phyloP scores from a whole-genome alignment of 2,888 invertebrate species.

The Yponomeuta plumbellus region DNA sequence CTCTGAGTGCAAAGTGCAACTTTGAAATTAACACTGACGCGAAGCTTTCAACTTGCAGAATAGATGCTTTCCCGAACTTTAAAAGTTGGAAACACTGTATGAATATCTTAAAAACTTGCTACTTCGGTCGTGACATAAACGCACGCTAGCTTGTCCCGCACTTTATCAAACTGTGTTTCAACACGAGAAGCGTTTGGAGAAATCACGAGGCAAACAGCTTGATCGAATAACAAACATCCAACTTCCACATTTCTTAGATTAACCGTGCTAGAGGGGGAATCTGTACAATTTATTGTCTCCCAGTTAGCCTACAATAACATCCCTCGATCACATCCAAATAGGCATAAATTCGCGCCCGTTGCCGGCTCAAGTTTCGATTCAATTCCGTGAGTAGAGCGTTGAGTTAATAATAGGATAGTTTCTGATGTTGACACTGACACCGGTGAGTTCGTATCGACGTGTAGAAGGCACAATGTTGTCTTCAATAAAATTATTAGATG shows the following conservation, averaged over 20 bases:
- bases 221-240: neutral
- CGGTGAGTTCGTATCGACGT: no score
- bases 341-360: neutral
- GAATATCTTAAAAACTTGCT: neutral
- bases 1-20: no score
- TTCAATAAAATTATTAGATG: no score
- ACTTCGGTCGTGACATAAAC: neutral
- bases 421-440: neutral
- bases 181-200: neutral
- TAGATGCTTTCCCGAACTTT: neutral
- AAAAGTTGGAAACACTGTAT: neutral
- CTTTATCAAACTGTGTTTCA: no score
- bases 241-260: neutral
- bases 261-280: neutral
- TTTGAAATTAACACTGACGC: neutral
- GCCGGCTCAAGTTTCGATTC: neutral
- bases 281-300: neutral
- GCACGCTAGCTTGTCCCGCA: neutral
- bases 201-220: neutral
- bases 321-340: neutral
- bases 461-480: neutral
- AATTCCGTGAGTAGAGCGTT: conserved; percentile 1
- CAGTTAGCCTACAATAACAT: neutral
- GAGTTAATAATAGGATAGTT: neutral
- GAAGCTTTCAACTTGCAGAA: neutral